Evolutionary conservation across 2,888 invertebrate genomes (phyloP), one percentile per base, ranked within the genome.

Genomic region (Parnassius mnemosyne): DNA sequence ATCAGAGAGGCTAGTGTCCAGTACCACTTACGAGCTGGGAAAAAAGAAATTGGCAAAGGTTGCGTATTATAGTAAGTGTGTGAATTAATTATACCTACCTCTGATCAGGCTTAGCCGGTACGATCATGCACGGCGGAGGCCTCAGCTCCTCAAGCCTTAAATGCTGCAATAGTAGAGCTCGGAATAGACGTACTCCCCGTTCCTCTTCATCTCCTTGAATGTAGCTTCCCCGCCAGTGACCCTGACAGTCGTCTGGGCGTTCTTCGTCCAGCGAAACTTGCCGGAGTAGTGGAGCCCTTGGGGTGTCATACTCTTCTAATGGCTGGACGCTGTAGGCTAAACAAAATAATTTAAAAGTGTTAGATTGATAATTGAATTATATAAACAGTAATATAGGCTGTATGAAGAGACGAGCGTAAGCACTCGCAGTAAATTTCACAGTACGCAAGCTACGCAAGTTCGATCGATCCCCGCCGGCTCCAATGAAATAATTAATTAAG

Each of bases 251-350:
- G 61, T 91, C 91, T 0, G 87, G 80, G 0, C 92, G 74, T 66
- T 92, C 92, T 65, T 92, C 92, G 34, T 92, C 92, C 25, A 92
- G 65, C 1, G 92, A 92, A 0, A 92, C 85, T 67, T 92, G 92
- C 0, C 92, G 84, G 0, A 83, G 81, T 0, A 92, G 77, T 0
- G 92, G 92, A 0, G 92, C 91, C 63, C 92, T 72, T 0, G 89
- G 89, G 0, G 83, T 78, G 49, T 89, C 87, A 59, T 86, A 87
- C 65, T 90, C 90, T 75, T 92, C 92, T 57, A 92, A 69, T 0
- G 87, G 85, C 68, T 91, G 89, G 42, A 89, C 81, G 67, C 89
- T 91, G 77, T 86, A 84, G 60, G 83, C 91, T 89, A 76, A 13
- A 75, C 74, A 16, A 57, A 20, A 46, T 12, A 46, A 12, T 12